A percentile compares a stretch with the other conserved stretches of the same genome.
phyloP scores from a whole-genome alignment of 2,113 vertebrate species.

The Perca flavescens region DNA sequence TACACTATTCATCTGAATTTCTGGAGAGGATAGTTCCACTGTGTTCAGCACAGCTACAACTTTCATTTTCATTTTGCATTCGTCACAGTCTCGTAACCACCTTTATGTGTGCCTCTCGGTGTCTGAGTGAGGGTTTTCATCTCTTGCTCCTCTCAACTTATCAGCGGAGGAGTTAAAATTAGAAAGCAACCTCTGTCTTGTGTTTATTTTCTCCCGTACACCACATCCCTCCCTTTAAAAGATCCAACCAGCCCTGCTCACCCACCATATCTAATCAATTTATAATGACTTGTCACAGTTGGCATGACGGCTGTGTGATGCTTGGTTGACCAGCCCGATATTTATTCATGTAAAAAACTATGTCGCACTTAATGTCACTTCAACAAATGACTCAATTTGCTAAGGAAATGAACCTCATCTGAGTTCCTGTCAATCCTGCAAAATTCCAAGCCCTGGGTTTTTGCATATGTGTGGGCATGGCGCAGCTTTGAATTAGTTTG shows the following conservation, averaged over 20 bases:
- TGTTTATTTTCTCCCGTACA: constrained; percentile 39
- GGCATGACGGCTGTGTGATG: constrained; percentile 45
- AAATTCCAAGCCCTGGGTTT: constrained; percentile 14
- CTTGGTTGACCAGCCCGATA: constrained; percentile 69
- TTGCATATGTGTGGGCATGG: background rate
- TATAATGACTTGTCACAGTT: constrained; percentile 69
- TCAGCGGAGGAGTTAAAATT: constrained; percentile 68
- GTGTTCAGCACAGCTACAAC: constrained; percentile 22
- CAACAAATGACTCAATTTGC: constrained; percentile 75
- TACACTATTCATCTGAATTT: constrained; percentile 3
- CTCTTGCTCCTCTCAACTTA: constrained; percentile 51
- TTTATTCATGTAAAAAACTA: constrained; percentile 76
- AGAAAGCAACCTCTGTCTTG: constrained; percentile 55
- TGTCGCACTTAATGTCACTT: constrained; percentile 68
- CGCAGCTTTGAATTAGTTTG: constrained; percentile 17
- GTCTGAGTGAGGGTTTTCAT: constrained; percentile 45
- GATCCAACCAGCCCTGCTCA: background rate
- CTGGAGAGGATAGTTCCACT: constrained; percentile 19
- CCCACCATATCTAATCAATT: constrained; percentile 65
- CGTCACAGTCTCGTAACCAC: constrained; percentile 40
- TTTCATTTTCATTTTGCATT: constrained; percentile 50
- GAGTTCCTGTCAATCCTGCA: constrained; percentile 69
- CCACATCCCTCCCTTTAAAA: background rate
- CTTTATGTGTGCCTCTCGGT: constrained; percentile 26
- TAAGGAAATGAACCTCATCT: constrained; percentile 75